Percentiles rank a stretch among this genome's conserved stretches.
Evolutionary conservation across 2,888 invertebrate genomes (phyloP).

Genomic region (Drosophila differens): DNA sequence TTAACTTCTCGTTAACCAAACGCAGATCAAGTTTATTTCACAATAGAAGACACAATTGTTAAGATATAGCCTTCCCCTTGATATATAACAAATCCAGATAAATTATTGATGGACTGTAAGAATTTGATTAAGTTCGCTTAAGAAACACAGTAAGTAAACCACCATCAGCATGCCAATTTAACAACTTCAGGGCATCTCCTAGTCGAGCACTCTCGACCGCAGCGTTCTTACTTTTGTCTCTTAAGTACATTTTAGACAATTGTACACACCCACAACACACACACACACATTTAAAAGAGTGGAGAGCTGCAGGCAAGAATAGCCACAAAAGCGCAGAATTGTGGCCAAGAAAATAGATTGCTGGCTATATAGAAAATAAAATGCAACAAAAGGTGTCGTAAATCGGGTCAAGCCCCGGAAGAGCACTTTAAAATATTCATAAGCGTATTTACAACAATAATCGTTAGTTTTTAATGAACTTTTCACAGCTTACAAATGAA

Average conservation of each 20-base stretch:
- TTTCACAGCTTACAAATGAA: constrained; percentile 14
- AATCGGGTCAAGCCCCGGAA: background rate
- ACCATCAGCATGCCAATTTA: background rate
- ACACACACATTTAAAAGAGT: constrained; percentile 7
- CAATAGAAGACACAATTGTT: background rate
- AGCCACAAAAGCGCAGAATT: constrained; percentile 16
- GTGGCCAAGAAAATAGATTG: constrained; percentile 16
- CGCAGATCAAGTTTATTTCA: background rate
- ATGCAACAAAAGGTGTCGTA: background rate
- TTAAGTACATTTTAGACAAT: constrained; percentile 73
- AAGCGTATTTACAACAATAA: background rate
- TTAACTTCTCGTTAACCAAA: background rate
- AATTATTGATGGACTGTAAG: background rate
- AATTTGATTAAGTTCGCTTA: background rate
- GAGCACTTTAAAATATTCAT: constrained; percentile 1
- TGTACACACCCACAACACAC: constrained; percentile 35
- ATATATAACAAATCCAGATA: background rate
- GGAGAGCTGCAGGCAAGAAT: background rate
- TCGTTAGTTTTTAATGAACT: background rate
- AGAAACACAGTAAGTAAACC: background rate
- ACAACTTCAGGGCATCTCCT: background rate
- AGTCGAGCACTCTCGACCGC: background rate
- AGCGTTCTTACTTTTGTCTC: background rate
- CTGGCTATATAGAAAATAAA: constrained; percentile 5
- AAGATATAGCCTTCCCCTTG: background rate